A percentile compares a stretch with the other conserved stretches of the same genome.
Conservation (phyloP, 2,113 vertebrate species). For the Sporophila hypoxantha region DNA sequence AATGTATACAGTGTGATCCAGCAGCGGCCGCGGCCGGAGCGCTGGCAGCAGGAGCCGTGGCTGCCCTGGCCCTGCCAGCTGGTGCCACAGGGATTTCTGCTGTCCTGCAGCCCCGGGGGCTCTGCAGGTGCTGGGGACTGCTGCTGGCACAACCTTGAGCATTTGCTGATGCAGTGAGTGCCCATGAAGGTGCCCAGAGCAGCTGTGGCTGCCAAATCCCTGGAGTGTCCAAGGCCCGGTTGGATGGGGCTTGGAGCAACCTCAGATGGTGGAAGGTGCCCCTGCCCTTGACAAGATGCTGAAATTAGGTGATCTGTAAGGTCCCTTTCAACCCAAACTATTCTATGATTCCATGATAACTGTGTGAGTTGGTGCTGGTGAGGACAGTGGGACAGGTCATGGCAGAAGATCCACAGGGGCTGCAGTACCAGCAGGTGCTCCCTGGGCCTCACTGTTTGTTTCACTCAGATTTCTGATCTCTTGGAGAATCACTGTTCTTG, state of each 20-base stretch:
- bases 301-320: background rate
- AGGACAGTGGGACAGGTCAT: background rate
- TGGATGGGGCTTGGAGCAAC: background rate
- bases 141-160: background rate
- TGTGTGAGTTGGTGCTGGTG: accelerated
- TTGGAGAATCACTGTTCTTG: background rate
- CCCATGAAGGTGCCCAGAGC: accelerated
- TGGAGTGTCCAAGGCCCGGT: too few species aligned
- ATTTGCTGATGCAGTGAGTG: accelerated
- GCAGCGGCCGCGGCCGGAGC: background rate
- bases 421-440: background rate
- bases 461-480: background rate
- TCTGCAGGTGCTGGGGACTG: background rate
- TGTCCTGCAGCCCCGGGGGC: background rate
- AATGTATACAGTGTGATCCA: background rate
- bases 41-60: too few species aligned
- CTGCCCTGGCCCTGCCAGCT: too few species aligned
- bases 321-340: background rate
- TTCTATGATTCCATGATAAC: accelerated
- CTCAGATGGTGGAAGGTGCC: background rate
- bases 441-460: background rate
- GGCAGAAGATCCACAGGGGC: background rate
- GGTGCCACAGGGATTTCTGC: background rate
- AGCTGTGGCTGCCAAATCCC: background rate
- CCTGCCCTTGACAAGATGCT: background rate